Evolutionary conservation across 1,140 invertebrate genomes (phyloP).

Genomic region (Drosophila nigromelanica): DNA sequence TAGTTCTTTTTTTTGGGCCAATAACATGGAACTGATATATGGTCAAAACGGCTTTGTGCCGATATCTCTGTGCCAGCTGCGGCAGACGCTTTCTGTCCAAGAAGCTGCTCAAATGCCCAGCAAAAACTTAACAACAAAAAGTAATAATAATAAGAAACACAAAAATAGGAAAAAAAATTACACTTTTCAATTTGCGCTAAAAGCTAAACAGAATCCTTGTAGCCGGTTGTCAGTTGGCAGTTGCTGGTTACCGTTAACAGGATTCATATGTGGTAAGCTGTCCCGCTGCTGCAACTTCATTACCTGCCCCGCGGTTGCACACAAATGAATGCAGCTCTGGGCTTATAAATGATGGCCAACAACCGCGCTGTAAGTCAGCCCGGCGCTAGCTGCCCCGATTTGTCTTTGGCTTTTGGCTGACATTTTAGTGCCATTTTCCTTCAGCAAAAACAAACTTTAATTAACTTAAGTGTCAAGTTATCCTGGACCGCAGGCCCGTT

Average conservation of each 20-base stretch:
- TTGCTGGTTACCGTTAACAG: conserved; percentile 16
- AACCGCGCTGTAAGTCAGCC: conserved; percentile 20
- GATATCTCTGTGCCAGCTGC: conserved; percentile 56
- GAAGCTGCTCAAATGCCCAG: conserved; percentile 29
- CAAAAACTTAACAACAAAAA: background rate
- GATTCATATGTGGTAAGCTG: conserved; percentile 45
- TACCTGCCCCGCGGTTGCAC: conserved; percentile 60
- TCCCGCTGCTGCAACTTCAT: conserved; percentile 53
- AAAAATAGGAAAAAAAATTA: conserved; percentile 29
- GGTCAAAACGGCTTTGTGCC: conserved; percentile 75
- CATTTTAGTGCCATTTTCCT: conserved; percentile 19
- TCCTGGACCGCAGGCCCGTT: conserved; percentile 16
- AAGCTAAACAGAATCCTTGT: conserved; percentile 36
- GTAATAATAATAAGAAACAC: background rate
- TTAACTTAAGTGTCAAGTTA: conserved; percentile 65
- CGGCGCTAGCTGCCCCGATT: conserved; percentile 28
- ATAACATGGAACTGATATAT: conserved; percentile 76
- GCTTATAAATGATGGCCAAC: conserved; percentile 62
- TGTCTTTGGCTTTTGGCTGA: conserved; percentile 56
- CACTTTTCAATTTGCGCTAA: conserved; percentile 72
- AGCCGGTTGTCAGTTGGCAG: conserved; percentile 2
- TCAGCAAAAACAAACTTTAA: conserved; percentile 65
- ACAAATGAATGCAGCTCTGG: conserved; percentile 46
- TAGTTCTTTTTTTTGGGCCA: conserved; percentile 41
- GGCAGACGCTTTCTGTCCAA: conserved; percentile 43